Conservation (phyloP, 2,888 invertebrate genomes). For the Asteroscopus sphinx region DNA sequence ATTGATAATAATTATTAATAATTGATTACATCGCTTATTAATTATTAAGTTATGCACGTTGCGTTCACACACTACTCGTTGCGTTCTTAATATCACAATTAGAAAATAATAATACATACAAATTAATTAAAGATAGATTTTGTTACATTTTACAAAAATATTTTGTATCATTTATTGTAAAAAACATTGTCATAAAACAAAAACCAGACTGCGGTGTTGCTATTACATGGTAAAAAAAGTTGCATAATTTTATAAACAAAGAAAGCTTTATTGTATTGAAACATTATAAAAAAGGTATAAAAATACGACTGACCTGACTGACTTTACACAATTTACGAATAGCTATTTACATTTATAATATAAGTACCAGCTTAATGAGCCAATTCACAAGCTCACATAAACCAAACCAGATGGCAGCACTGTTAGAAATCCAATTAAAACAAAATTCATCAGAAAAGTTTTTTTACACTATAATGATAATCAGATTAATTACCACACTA, state of each 20-base stretch:
- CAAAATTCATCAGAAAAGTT: background rate
- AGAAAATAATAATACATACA: constrained; percentile 19
- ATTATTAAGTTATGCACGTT: background rate
- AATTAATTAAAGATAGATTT: constrained; percentile 5
- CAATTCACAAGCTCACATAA: background rate
- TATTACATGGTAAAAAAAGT: constrained; percentile 14
- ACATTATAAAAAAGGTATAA: constrained; percentile 1
- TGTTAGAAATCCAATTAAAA: background rate
- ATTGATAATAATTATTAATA: background rate
- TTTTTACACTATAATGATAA: no score
- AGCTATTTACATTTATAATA: no score
- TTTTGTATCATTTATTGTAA: constrained; percentile 20
- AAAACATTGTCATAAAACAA: constrained; percentile 32
- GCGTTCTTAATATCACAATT: constrained; percentile 39
- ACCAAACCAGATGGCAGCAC: background rate
- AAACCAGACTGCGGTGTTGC: constrained; percentile 24
- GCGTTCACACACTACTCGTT: constrained; percentile 9
- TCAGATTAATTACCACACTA: no score
- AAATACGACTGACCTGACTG: constrained; percentile 26
- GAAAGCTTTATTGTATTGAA: background rate
- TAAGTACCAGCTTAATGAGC: no score
- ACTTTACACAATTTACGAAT: no score
- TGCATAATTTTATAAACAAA: constrained; percentile 3
- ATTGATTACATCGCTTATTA: constrained; percentile 1
- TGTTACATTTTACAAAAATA: constrained; percentile 42